Percentiles rank a stretch among this genome's conserved stretches.
Conservation (phyloP, 1,140 invertebrate species). For the Galleria mellonella region DNA sequence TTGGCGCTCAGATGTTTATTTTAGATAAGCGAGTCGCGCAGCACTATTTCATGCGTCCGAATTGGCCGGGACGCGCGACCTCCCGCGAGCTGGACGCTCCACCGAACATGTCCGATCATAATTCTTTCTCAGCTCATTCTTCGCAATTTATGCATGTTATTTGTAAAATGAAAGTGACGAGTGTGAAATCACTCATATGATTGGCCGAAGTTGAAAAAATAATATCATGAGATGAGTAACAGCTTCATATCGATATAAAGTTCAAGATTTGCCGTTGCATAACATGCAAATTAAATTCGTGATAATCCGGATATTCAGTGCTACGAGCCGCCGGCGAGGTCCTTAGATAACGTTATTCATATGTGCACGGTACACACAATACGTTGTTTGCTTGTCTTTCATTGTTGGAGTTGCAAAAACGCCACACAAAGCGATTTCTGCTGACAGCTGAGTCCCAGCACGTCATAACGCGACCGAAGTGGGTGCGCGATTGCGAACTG, state of each 20-base stretch:
- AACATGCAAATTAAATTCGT: conserved; percentile 56
- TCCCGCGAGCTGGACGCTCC: conserved; percentile 41
- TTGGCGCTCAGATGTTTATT: conserved; percentile 71
- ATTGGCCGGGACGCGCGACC: conserved; percentile 58
- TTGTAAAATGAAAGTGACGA: conserved; percentile 42
- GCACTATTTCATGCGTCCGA: conserved; percentile 69
- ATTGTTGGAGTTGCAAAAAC: conserved; percentile 50
- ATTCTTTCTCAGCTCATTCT: conserved; percentile 48
- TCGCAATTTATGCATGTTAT: conserved; percentile 53
- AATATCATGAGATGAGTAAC: too few species aligned
- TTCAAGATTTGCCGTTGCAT: conserved; percentile 1
- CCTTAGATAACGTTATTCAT: conserved; percentile 60
- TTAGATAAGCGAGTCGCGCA: conserved; percentile 63
- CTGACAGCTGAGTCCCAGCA: conserved; percentile 40
- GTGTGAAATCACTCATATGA: conserved; percentile 49
- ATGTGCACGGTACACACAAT: conserved; percentile 37
- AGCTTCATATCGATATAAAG: too few species aligned
- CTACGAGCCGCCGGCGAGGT: conserved; percentile 41
- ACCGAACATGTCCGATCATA: conserved; percentile 49
- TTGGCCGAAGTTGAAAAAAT: conserved; percentile 15
- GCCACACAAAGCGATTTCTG: conserved; percentile 29
- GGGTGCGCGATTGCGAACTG: too few species aligned
- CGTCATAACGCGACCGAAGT: background rate
- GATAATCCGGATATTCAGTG: conserved; percentile 31
- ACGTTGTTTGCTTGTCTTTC: conserved; percentile 59